Conservation (phyloP, 2,113 vertebrate species). For the Sturnus vulgaris region DNA sequence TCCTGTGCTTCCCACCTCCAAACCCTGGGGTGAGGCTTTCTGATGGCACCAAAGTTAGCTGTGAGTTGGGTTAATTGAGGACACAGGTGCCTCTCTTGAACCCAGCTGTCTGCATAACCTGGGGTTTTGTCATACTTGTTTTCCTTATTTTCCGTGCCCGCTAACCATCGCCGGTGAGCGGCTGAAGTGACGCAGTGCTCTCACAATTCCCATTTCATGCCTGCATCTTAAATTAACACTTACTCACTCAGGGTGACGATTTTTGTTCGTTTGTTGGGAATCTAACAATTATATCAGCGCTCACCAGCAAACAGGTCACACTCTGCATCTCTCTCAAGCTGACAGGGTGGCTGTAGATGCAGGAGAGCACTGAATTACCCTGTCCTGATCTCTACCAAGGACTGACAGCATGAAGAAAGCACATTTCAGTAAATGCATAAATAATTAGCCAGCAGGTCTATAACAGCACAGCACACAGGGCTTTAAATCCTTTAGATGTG, state of each 20-base stretch:
- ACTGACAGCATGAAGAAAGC: background rate
- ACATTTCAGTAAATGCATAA: background rate
- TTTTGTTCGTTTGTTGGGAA: background rate
- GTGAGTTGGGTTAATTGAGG: constrained; percentile 13
- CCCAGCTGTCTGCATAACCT: background rate
- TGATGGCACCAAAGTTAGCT: background rate
- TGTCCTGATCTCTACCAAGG: background rate
- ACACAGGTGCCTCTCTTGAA: background rate
- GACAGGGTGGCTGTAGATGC: background rate
- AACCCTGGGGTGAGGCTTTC: background rate
- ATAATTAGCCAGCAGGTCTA: background rate
- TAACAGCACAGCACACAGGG: background rate
- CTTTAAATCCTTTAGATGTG: background rate
- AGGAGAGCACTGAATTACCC: background rate
- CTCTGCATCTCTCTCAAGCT: background rate
- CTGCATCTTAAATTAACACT: background rate
- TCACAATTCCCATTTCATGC: background rate
- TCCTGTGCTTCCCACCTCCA: background rate
- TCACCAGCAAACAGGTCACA: background rate
- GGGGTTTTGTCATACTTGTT: background rate
- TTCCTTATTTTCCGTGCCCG: background rate
- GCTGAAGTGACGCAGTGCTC: background rate
- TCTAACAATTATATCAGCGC: accelerated
- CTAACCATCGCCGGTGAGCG: background rate
- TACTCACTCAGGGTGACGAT: background rate